Conservation (phyloP, 2,797 vertebrate species). For the Amphiprion clarkii region DNA sequence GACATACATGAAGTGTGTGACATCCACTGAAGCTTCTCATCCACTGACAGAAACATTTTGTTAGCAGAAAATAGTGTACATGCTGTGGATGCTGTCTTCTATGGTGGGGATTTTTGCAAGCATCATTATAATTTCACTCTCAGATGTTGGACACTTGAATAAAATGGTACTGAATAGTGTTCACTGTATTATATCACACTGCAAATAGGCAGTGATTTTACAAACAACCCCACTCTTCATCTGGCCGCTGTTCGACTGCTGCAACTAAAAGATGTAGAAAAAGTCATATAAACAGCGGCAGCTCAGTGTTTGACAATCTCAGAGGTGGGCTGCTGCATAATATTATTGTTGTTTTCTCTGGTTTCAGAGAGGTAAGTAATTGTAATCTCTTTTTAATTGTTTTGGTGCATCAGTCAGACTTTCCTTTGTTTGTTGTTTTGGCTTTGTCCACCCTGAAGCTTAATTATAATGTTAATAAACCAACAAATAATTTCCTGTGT, state of each 20-base stretch:
- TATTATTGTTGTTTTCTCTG: background rate
- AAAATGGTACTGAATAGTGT: too few species aligned
- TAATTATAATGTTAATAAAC: constrained; percentile 47
- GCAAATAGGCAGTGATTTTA: too few species aligned
- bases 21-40: background rate
- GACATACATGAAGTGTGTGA: background rate
- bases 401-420: constrained; percentile 17
- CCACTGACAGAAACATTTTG: background rate
- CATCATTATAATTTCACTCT: too few species aligned
- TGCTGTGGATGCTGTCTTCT: background rate
- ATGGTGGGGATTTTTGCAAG: background rate
- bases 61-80: background rate
- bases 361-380: background rate
- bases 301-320: background rate
- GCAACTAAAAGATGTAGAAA: background rate
- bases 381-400: constrained; percentile 2
- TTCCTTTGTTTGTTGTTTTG: constrained; percentile 37
- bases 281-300: background rate
- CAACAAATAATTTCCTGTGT: constrained; percentile 37
- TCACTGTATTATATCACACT: too few species aligned
- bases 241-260: too few species aligned
- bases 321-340: background rate
- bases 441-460: constrained; percentile 20
- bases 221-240: too few species aligned
- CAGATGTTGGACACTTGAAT: too few species aligned